Percentiles rank a stretch among this genome's conserved stretches.
Evolutionary conservation across 2,888 invertebrate genomes (phyloP).

Genomic region (Lasioglossum pauxillum): DNA sequence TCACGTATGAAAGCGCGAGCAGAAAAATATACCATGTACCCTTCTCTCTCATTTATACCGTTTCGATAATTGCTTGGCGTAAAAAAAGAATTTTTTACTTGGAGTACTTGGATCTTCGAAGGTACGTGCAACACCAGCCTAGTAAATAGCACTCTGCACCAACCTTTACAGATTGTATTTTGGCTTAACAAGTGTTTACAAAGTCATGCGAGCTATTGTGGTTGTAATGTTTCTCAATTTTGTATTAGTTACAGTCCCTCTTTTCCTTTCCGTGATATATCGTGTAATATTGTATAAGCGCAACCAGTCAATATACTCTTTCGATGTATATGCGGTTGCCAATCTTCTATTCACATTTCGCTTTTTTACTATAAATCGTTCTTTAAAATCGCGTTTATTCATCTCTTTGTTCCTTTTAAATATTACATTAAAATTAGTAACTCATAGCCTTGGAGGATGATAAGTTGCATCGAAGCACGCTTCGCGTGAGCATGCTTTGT

Average conservation of each 20-base stretch:
- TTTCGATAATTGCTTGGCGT: conserved; percentile 52
- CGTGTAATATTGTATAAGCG: conserved; percentile 36
- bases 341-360: conserved; percentile 28
- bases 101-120: conserved; percentile 40
- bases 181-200: conserved; percentile 51
- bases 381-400: conserved; percentile 21
- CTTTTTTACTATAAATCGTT: conserved; percentile 28
- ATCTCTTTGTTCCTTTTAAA: background rate
- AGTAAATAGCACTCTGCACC: conserved; percentile 41
- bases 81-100: conserved; percentile 57
- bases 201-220: conserved; percentile 53
- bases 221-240: conserved; percentile 52
- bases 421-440: conserved; percentile 40
- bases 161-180: conserved; percentile 45
- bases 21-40: conserved; percentile 66
- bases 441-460: conserved; percentile 28
- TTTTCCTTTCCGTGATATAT: conserved; percentile 12
- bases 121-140: conserved; percentile 31
- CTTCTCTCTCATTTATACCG: conserved; percentile 47
- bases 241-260: conserved; percentile 53
- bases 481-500: conserved; percentile 33
- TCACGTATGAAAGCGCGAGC: conserved; percentile 60
- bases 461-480: conserved; percentile 21
- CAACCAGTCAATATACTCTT: conserved; percentile 40
- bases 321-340: conserved; percentile 24